Conservation (phyloP, 2,113 vertebrate genomes). For the Bos taurus region DNA sequence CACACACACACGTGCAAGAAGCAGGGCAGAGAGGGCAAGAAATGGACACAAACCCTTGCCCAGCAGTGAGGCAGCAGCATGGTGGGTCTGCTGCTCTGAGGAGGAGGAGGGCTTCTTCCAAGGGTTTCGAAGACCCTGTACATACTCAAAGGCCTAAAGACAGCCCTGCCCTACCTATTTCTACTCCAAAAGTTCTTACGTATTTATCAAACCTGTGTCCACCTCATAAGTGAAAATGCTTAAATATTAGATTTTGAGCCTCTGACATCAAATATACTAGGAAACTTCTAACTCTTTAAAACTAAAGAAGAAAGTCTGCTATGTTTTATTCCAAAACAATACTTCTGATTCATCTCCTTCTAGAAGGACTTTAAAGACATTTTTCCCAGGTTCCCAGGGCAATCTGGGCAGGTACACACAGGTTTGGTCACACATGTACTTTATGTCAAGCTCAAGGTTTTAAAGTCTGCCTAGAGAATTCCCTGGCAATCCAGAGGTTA, state of each 20-base stretch:
- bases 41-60: fast-evolving
- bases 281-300: background rate
- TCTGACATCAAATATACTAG: background rate
- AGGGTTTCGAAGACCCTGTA: background rate
- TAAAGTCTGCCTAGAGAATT: background rate
- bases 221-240: background rate
- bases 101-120: background rate
- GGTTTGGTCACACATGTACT: background rate
- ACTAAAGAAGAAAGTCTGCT: background rate
- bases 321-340: background rate
- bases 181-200: background rate
- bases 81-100: background rate
- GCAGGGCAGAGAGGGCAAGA: background rate
- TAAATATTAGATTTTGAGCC: background rate
- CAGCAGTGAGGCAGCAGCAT: background rate
- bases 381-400: background rate
- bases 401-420: background rate
- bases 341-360: background rate
- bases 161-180: background rate
- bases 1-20: background rate
- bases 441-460: background rate
- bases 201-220: background rate
- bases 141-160: background rate
- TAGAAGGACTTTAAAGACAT: background rate
- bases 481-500: background rate